Evolutionary conservation across 2,113 vertebrate genomes (phyloP).

Genomic region (Platichthys stellatus): DNA sequence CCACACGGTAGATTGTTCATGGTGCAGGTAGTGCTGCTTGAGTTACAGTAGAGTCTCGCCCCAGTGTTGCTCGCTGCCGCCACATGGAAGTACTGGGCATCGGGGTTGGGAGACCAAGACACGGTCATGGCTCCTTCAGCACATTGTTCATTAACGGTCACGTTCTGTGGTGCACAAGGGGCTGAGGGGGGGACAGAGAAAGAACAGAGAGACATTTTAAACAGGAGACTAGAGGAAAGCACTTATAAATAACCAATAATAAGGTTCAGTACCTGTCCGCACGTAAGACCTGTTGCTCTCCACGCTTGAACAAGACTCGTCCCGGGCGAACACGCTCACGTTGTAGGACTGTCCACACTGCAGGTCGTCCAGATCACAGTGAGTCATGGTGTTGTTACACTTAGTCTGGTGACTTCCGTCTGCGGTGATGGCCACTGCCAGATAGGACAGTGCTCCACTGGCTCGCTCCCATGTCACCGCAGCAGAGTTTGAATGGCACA

Average conservation of each 20-base stretch:
- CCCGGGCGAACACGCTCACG: constrained; percentile 63
- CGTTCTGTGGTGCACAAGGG: constrained; percentile 72
- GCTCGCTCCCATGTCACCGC: constrained; percentile 76
- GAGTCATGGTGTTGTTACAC: constrained; percentile 70
- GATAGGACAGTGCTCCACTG: constrained; percentile 70
- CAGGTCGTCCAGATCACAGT: constrained; percentile 71
- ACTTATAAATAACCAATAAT: neutral
- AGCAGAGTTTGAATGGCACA: constrained; percentile 68
- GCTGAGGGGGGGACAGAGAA: constrained; percentile 51
- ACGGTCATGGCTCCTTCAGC: constrained; percentile 48
- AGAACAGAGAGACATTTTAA: neutral
- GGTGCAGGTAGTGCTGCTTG: constrained; percentile 57
- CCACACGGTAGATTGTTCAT: constrained; percentile 73
- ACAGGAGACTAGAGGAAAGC: neutral
- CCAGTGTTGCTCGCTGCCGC: constrained; percentile 49
- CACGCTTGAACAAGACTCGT: constrained; percentile 67
- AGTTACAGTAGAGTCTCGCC: constrained; percentile 63
- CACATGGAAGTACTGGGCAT: constrained; percentile 73
- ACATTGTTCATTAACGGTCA: constrained; percentile 62
- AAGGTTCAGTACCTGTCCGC: constrained; percentile 67
- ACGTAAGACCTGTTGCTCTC: constrained; percentile 52
- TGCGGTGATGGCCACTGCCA: constrained; percentile 52
- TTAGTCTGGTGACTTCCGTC: constrained; percentile 39
- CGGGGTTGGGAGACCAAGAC: constrained; percentile 72
- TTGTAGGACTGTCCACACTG: constrained; percentile 78